A percentile compares a stretch with the other conserved stretches of the same genome.
Evolutionary conservation across 2,113 vertebrate species (phyloP).

Genomic region (Notechis scutatus): DNA sequence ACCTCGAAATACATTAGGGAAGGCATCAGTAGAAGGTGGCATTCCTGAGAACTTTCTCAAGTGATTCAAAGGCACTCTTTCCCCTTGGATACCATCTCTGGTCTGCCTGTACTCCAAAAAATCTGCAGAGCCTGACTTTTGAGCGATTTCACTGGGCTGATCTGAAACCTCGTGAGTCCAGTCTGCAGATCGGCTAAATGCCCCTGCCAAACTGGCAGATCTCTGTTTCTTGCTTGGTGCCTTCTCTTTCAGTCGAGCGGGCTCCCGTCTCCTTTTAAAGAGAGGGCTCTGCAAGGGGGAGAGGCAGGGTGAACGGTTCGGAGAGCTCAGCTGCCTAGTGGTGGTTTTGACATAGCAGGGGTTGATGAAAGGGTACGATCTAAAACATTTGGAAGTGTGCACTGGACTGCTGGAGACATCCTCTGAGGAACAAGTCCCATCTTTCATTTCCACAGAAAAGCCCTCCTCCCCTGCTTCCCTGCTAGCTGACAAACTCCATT

Average conservation of each 20-base stretch:
- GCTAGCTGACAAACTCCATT: constrained; percentile 10
- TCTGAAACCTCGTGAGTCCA: constrained; percentile 82
- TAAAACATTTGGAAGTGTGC: constrained; percentile 75
- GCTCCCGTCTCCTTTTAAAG: constrained; percentile 70
- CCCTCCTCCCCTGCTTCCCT: constrained; percentile 38
- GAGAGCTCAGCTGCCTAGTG: constrained; percentile 90
- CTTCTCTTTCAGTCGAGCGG: constrained; percentile 63
- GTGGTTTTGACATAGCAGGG: constrained; percentile 95
- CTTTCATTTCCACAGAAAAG: constrained; percentile 40
- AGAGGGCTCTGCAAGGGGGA: constrained; percentile 87
- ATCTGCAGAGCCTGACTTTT: constrained; percentile 70
- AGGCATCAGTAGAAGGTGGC: constrained; percentile 74
- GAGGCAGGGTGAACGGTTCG: constrained; percentile 78
- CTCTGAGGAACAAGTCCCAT: constrained; percentile 43
- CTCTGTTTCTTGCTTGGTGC: constrained; percentile 67
- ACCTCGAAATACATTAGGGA: constrained; percentile 92
- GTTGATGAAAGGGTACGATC: constrained; percentile 81
- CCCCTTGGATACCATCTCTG: constrained; percentile 59
- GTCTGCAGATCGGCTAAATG: constrained; percentile 87
- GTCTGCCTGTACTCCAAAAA: constrained; percentile 66
- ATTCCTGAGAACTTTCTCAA: constrained; percentile 75
- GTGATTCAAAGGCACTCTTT: constrained; percentile 68
- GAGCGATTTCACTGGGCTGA: constrained; percentile 32
- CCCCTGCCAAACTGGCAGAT: constrained; percentile 69
- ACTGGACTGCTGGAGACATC: constrained; percentile 65